These are phyloP conservation scores for Sminthopsis crassicaudata DNA, from an alignment of 2,113 vertebrate species.

Conservation along the genomic window DNA sequence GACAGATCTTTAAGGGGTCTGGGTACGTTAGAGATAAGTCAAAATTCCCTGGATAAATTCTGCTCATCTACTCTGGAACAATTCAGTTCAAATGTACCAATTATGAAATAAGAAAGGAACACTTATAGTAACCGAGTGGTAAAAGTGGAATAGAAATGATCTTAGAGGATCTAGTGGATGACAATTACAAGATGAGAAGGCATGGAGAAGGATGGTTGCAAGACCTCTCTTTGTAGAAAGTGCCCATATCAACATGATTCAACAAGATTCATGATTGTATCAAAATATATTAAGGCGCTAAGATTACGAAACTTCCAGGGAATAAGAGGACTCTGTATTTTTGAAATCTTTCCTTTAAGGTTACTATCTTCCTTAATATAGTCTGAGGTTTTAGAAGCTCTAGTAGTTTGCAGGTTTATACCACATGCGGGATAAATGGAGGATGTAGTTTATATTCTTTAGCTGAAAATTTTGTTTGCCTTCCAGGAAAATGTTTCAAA, in stretches of 20 bases:
- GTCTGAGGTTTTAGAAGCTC: neutral
- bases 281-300: neutral
- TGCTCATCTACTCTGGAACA: neutral
- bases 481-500: neutral
- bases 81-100: neutral
- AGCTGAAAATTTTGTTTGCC: neutral
- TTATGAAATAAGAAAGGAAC: neutral
- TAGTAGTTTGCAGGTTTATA: neutral
- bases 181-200: neutral
- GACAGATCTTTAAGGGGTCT: too few species aligned
- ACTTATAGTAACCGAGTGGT: neutral
- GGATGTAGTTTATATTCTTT: neutral
- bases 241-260: neutral
- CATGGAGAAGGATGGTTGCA: neutral
- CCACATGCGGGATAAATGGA: neutral
- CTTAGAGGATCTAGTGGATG: neutral
- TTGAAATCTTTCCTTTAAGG: neutral
- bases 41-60: neutral
- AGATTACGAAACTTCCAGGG: neutral
- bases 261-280: neutral
- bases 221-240: neutral
- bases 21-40: neutral
- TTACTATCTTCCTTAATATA: neutral
- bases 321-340: neutral
- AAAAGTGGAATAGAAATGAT: neutral